Evolutionary conservation across 23 tunicate genomes (phyloP).

Genomic region (Trididemnum nubilum): DNA sequence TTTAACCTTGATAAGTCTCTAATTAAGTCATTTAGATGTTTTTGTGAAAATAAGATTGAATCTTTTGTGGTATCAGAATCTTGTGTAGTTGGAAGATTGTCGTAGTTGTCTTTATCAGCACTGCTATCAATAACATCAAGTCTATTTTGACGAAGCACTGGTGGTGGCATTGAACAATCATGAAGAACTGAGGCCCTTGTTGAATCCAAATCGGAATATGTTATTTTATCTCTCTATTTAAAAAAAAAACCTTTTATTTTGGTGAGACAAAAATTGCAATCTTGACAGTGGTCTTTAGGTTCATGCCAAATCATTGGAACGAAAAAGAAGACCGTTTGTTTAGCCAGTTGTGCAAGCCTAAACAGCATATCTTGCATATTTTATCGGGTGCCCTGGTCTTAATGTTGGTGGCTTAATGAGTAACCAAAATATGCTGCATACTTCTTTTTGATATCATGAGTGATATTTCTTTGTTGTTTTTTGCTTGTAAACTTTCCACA

Average conservation of each 20-base stretch:
- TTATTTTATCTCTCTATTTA: conserved; percentile 23
- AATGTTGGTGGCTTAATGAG: conserved; percentile 35
- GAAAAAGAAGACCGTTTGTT: conserved; percentile 5
- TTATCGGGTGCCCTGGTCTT: conserved; percentile 38
- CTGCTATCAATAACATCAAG: neutral
- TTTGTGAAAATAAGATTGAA: conserved; percentile 17
- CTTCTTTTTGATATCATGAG: conserved; percentile 37
- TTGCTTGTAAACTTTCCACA: no score
- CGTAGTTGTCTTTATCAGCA: conserved; percentile 27
- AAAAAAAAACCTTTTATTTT: conserved; percentile 32
- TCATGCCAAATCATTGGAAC: conserved; percentile 48
- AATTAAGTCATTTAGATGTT: conserved; percentile 15
- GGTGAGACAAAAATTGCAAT: conserved; percentile 45
- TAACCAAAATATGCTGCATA: conserved; percentile 34
- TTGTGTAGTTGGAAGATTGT: neutral
- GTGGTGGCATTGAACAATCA: conserved; percentile 25
- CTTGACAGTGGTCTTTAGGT: conserved; percentile 25
- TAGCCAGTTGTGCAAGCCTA: conserved; percentile 42
- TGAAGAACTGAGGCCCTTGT: conserved; percentile 24
- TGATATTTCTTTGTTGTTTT: no score
- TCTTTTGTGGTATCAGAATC: neutral
- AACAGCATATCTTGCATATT: conserved; percentile 12
- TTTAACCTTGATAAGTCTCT: conserved; percentile 32
- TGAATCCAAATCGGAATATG: conserved; percentile 17
- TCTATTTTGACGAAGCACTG: conserved; percentile 1